Evolutionary conservation across 2,797 vertebrate genomes (phyloP), one percentile per base, ranked within the genome.

Genomic region (Myripristis murdjan): DNA sequence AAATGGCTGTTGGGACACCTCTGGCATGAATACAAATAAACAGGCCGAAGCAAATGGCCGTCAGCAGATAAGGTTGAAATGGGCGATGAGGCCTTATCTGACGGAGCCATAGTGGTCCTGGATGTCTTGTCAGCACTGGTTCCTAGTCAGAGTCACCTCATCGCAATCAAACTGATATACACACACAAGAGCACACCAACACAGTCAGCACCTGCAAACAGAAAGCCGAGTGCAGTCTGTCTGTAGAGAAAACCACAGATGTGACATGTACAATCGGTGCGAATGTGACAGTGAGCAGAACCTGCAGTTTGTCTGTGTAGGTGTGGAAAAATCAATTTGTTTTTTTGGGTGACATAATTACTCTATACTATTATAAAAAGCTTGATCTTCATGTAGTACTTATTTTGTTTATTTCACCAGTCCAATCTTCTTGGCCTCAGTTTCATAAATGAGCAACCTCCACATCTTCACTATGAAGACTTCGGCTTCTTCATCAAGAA

Each of bases 401-500:
- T 68, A 2, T 47, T 69, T 28, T 7, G 16, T 89, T 96, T 95
- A 99, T 95, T 99, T 99, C 79, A 96, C 97, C 88, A 99, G 95
- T 93, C 98, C 98, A 24, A 99, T 99, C 95, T 99, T 99, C 96
- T 99, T 99, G 2, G 98, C 97, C 93, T 99, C 98, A 1, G 98
- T 99, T 95, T 99, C 98, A 22, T 99, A 99, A 92, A 99, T 99
- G 89, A 99, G 96, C 91, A 99, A 93, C 91, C 98, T 91, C 98
- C 98, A 99, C 98, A 99, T 99, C 96, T 99, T 99, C 85, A 99
- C 98, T 77, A 99, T 97, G 92, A 99, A 99, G 87, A 99, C 98
- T 92, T 99, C 98, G 23, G 98, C 98, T 94, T 99, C 98, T 96
- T 99, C 98, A 89, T 99, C 97, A 52, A 99, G 95, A 83, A 99